Base-by-base conservation (phyloP, 1,140 invertebrate species). In the Tribolium madens region DNA sequence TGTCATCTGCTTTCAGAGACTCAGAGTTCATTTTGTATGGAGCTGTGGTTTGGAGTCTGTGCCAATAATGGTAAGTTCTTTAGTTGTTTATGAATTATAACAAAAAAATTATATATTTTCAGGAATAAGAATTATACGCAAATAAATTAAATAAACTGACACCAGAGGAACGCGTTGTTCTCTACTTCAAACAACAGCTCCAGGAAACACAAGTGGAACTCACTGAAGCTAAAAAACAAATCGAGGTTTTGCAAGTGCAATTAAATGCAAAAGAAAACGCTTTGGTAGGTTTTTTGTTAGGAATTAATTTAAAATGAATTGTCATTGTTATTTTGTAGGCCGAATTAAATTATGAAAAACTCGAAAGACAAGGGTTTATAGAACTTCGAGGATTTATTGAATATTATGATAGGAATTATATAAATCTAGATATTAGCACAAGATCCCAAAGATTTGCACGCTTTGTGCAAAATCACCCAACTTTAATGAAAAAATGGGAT, bases 221-320 rank as follows among this genome's bases (percentile, higher is more conserved):
- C 57, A 64, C 57, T 26, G 21, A 64, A 64, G 17, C 57, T 57
- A 57, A 57, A 64, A 64, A 21, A 64, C 21, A 64, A 64, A n/a
- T 64, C 57, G 57, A 64, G 21, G 21, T 64, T 64, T 31, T 64
- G 15, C 15, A 64, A 64, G 7, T 64, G 57, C 7, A 64, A 31
- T 64, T 64, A 26, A 26, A 26, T 64, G 57, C 21, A 26, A 64
- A 10, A 64, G 17, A 64, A 64, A 64, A 2, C n/a, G n/a, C n/a
- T n/a, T n/a, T n/a, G n/a, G n/a, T n/a, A n/a, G n/a, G n/a, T n/a
- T n/a, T n/a, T n/a, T n/a, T n/a, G n/a, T n/a, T n/a, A n/a, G n/a
- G 2, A 48, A 48, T 48, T 48, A 48, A 48, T 3, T 48, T 48
- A 48, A 48, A 2, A 2, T 48, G 2, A 48, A 48, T 48, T 48